These are phyloP conservation scores for Liolophura sinensis DNA, from an alignment of 1,140 invertebrate genomes.

Conservation along the genomic window DNA sequence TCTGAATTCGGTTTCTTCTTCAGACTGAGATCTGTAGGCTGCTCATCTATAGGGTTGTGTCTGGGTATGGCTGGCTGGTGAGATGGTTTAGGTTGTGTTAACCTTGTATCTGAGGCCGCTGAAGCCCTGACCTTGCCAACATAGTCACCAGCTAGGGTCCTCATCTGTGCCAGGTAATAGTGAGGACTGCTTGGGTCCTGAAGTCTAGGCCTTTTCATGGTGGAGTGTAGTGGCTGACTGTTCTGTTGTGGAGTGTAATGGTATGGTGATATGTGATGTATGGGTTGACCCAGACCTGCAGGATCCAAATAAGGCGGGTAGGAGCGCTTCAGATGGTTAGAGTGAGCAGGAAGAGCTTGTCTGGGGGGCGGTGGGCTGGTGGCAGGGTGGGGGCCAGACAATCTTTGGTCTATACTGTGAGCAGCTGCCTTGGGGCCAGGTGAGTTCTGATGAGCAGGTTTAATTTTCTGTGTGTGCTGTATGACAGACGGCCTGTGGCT, in stretches of 20 bases:
- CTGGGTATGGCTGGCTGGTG: background rate
- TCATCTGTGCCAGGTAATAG: background rate
- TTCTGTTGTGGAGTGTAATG: background rate
- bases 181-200: slow-evolving; percentile 18
- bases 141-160: background rate
- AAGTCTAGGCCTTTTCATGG: slow-evolving; percentile 2
- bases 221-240: background rate
- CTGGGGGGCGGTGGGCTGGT: background rate
- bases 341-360: slow-evolving; percentile 5
- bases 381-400: background rate
- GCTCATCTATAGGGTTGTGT: background rate
- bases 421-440: background rate
- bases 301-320: slow-evolving; percentile 19
- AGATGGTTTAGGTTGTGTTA: no score
- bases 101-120: no score
- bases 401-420: background rate
- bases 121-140: background rate
- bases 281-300: slow-evolving; percentile 19
- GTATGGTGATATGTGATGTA: slow-evolving; percentile 5
- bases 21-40: no score
- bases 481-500: slow-evolving; percentile 33
- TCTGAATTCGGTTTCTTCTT: no score
- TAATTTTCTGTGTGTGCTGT: slow-evolving; percentile 22
- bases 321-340: slow-evolving; percentile 10
- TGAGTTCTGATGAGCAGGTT: slow-evolving; percentile 1